phyloP scores from a whole-genome alignment of 2,113 vertebrate genomes.

The Aptenodytes forsteri region DNA sequence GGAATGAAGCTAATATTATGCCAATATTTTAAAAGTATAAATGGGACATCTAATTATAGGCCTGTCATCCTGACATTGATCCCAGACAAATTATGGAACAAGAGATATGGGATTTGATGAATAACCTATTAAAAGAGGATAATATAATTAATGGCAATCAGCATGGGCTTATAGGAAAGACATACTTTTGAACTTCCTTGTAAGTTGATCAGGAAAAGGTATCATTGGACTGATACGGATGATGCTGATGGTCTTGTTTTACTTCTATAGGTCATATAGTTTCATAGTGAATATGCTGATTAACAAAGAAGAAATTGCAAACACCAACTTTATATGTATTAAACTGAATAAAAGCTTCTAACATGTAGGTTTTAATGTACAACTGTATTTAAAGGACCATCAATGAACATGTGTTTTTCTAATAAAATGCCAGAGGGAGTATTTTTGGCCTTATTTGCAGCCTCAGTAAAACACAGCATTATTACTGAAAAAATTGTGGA shows the following conservation, averaged over 20 bases:
- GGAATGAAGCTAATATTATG: slow-evolving; percentile 42
- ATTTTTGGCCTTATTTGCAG: neutral
- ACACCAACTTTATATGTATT: neutral
- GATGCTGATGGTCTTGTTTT: neutral
- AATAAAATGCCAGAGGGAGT: neutral
- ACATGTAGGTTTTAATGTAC: neutral
- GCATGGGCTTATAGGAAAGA: neutral
- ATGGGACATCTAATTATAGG: slow-evolving; percentile 61
- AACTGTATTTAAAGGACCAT: neutral
- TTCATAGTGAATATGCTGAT: neutral
- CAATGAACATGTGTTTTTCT: neutral
- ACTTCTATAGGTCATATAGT: neutral
- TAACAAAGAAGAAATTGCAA: neutral
- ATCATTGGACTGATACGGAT: neutral
- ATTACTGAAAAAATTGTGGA: neutral
- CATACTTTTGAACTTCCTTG: neutral
- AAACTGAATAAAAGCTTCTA: neutral
- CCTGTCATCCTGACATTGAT: slow-evolving; percentile 65
- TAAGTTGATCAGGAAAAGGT: neutral
- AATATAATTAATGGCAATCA: slow-evolving; percentile 62
- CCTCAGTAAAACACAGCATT: neutral
- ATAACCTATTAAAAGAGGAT: slow-evolving; percentile 55
- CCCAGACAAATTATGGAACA: slow-evolving; percentile 49
- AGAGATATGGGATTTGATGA: slow-evolving; percentile 48
- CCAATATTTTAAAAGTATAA: slow-evolving; percentile 64